Evolutionary conservation across 2,113 vertebrate genomes (phyloP).

Genomic region (Ailuropoda melanoleuca): DNA sequence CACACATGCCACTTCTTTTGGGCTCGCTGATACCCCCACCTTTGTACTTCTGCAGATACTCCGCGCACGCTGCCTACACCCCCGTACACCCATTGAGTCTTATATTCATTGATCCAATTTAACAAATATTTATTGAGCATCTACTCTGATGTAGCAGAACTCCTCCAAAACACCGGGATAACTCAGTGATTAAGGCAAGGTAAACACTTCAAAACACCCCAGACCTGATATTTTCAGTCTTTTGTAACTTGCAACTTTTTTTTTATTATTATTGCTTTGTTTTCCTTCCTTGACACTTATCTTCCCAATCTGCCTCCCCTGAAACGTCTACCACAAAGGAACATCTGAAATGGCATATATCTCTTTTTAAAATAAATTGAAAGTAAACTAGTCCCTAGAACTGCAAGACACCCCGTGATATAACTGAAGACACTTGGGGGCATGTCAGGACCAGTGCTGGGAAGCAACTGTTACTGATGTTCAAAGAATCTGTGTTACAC

Average conservation of each 20-base stretch:
- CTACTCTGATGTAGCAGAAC: neutral
- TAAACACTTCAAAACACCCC: neutral
- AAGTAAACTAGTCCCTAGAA: conserved; percentile 42
- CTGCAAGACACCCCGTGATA: neutral
- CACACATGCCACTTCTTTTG: neutral
- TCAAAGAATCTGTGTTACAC: conserved; percentile 47
- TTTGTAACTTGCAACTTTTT: neutral
- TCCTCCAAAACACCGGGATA: conserved; percentile 21
- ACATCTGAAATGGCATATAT: neutral
- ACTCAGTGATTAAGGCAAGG: neutral
- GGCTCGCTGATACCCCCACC: neutral
- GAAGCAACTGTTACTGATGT: conserved; percentile 44
- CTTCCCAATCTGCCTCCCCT: neutral
- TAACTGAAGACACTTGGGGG: conserved; percentile 39
- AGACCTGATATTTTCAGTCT: neutral
- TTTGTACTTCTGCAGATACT: neutral
- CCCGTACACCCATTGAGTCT: neutral
- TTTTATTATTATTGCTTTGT: conserved; percentile 11
- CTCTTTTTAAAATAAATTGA: conserved; percentile 30
- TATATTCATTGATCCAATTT: neutral
- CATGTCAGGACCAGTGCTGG: conserved; percentile 7
- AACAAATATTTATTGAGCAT: neutral
- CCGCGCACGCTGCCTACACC: neutral
- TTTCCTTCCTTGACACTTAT: neutral
- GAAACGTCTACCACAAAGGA: neutral